Base-by-base conservation (phyloP, 2,888 invertebrate genomes). In the Plebejus melissa region DNA sequence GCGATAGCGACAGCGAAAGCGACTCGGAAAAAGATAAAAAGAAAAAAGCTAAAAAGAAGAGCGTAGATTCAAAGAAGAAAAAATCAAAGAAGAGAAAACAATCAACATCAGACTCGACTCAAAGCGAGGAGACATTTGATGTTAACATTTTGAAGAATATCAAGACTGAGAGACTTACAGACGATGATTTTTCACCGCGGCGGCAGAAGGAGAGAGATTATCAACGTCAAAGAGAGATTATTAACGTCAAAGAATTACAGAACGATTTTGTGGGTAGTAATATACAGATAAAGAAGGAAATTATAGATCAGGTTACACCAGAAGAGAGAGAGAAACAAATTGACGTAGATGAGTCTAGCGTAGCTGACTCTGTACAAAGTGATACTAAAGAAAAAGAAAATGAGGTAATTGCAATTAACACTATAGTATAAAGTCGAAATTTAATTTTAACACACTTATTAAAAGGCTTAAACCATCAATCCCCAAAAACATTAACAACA, bases 201-300 rank as follows among this genome's bases (percentile, higher is more conserved):
- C 78, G 78, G 72, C 80, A 77, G 46, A 89, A 88, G 74, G 88
- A 81, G 87, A 65, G 90, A 93, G 79, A 93, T 93, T 1, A 93
- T 94, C 2, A 89, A 92, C 60, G 93, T 74, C 88, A 85, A 1
- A 81, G 87, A 65, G 90, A 93, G 79, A 93, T 94, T 1, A 93
- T 94, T 1, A 89, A 92, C 58, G 93, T 94, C 0, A 93, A 91
- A 80, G 91, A 94, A 76, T 74, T 94, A 36, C 93, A 94, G 75
- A 91, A 87, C 74, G 92, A 93, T 78, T 91, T 94, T 60, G 92
- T 91, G 0, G 89, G 88, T 0, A 87, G 84, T 36, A 91, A 87
- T 76, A 85, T 90, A 74, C 87, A 88, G 72, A 88, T 92, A 3
- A 93, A 91, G 77, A 83, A 89, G 50, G 92, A 91, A 79, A 80